phyloP scores from a whole-genome alignment of 1,140 invertebrate species.

The Drosophila trapezifrons region DNA sequence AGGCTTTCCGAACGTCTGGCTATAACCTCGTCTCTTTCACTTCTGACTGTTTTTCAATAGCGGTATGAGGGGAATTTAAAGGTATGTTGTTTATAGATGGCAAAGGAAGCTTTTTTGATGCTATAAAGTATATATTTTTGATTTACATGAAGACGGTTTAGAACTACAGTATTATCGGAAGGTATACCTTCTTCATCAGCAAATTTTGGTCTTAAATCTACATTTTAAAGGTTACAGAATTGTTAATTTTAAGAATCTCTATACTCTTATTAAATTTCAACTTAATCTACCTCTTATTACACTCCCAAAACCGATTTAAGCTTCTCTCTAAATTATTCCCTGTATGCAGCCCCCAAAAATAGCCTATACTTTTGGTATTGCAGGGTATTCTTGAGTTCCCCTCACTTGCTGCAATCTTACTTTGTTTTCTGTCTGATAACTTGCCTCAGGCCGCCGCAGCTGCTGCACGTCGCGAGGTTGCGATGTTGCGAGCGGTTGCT shows the following conservation, averaged over 20 bases:
- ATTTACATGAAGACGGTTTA: background rate
- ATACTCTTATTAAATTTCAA: too few relatives aligned
- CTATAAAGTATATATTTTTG: fast-evolving
- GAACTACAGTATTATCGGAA: background rate
- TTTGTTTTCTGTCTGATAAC: constrained; percentile 22
- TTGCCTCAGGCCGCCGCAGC: constrained; percentile 31
- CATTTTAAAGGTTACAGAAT: too few relatives aligned
- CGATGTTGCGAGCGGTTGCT: background rate
- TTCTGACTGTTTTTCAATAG: constrained; percentile 1
- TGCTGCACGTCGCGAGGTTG: constrained; percentile 10
- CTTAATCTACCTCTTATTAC: too few relatives aligned
- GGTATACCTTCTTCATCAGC: background rate
- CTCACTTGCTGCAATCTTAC: background rate
- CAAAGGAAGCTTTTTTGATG: too few relatives aligned
- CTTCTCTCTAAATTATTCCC: background rate
- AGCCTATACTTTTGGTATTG: too few relatives aligned
- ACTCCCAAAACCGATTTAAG: too few relatives aligned
- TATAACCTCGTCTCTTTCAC: background rate
- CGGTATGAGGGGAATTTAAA: too few relatives aligned
- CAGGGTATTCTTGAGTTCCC: background rate
- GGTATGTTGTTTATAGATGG: background rate
- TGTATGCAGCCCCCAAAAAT: too few relatives aligned
- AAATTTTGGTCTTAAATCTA: background rate
- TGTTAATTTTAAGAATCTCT: background rate
- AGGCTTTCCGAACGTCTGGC: constrained; percentile 6